These are phyloP conservation scores for Pachyramphus minor DNA, from an alignment of 2,113 vertebrate species.

Conservation along the genomic window DNA sequence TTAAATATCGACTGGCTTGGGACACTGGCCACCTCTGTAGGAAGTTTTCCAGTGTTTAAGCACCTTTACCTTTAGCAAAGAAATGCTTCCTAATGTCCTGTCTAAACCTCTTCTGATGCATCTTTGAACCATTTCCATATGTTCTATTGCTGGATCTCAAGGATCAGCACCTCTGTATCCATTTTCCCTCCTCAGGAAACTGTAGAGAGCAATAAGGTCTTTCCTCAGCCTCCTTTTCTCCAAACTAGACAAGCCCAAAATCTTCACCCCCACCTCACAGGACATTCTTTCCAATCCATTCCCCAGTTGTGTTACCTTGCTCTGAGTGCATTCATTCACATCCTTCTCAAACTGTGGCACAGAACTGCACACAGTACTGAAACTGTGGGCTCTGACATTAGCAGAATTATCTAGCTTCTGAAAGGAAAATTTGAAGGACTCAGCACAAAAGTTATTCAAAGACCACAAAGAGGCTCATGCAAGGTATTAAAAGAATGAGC, in stretches of 20 bases:
- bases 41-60: background rate
- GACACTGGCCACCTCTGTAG: background rate
- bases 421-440: background rate
- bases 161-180: background rate
- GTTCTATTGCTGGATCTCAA: background rate
- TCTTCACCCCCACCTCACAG: rapidly evolving
- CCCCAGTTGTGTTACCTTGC: background rate
- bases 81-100: background rate
- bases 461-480: background rate
- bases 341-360: background rate
- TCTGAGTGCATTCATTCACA: background rate
- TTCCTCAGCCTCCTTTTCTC: background rate
- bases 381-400: background rate
- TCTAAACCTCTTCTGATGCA: background rate
- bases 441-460: background rate
- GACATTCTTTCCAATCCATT: background rate
- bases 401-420: background rate
- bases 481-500: background rate
- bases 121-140: background rate
- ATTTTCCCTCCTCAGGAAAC: background rate
- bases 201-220: background rate
- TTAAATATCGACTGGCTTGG: background rate
- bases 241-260: background rate
- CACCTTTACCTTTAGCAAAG: rapidly evolving
- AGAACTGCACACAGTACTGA: background rate